Evolutionary conservation across 2,797 vertebrate genomes (phyloP).

Genomic region (Cygnus olor): DNA sequence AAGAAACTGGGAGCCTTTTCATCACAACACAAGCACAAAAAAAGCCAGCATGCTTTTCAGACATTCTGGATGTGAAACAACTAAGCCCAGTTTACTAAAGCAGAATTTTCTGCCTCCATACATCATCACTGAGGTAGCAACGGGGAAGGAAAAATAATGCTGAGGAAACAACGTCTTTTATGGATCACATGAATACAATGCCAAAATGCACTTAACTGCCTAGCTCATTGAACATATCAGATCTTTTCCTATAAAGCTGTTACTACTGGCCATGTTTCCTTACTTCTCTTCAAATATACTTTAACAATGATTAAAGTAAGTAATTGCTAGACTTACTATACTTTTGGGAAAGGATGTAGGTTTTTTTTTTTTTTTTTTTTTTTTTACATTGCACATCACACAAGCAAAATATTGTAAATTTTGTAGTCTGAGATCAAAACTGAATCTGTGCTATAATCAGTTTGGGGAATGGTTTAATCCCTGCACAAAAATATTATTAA

Average conservation of each 20-base stretch:
- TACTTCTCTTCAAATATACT: slow-evolving; percentile 11
- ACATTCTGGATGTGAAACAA: slow-evolving; percentile 35
- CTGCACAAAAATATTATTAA: not conserved
- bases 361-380: not conserved
- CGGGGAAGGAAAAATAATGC: slow-evolving; percentile 22
- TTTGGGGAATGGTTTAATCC: not conserved
- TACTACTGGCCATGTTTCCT: slow-evolving; percentile 45
- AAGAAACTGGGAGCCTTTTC: not conserved
- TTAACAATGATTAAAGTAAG: not conserved
- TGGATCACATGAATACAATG: slow-evolving; percentile 38
- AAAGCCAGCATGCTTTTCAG: not conserved
- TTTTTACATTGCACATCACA: not conserved
- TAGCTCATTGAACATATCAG: not conserved
- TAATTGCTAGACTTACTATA: not conserved
- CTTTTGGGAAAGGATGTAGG: not conserved
- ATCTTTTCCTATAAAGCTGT: slow-evolving; percentile 30
- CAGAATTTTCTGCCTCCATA: slow-evolving; percentile 29
- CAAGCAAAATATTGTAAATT: not conserved
- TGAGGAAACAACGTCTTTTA: slow-evolving; percentile 50
- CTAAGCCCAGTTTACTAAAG: slow-evolving; percentile 8
- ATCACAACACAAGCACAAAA: not conserved
- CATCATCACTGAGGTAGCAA: slow-evolving; percentile 43
- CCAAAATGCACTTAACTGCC: slow-evolving; percentile 1
- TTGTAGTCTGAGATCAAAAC: not conserved
- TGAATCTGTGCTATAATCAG: not conserved